These are phyloP conservation scores for Oscheius myriophilus DNA, from an alignment of 2,888 invertebrate species.

Conservation along the genomic window DNA sequence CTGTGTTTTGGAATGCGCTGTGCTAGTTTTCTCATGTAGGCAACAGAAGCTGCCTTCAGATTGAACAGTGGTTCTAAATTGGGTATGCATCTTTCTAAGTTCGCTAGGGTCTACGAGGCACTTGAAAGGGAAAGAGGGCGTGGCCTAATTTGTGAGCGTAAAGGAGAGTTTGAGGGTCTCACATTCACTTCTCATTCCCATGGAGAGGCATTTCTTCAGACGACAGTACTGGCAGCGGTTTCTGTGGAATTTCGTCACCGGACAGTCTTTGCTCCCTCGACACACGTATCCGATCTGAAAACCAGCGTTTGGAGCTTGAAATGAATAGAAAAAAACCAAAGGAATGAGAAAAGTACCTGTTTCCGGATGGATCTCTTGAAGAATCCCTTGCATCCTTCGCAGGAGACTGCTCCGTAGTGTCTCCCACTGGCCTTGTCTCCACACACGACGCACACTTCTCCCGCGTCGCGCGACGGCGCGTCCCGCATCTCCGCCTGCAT, in stretches of 20 bases:
- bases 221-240: constrained; percentile 98
- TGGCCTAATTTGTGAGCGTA: too few relatives aligned
- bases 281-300: constrained; percentile 85
- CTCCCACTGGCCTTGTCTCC: constrained; percentile 69
- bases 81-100: too few relatives aligned
- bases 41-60: too few relatives aligned
- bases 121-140: too few relatives aligned
- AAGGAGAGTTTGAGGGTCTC: constrained; percentile 72
- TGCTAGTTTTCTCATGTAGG: too few relatives aligned
- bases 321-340: neutral
- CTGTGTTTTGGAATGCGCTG: too few relatives aligned
- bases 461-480: constrained; percentile 25
- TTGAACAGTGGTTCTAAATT: too few relatives aligned
- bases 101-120: too few relatives aligned
- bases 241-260: constrained; percentile 96
- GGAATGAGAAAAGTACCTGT: constrained; percentile 74
- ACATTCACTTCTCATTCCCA: constrained; percentile 99
- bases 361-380: constrained; percentile 97
- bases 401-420: constrained; percentile 66
- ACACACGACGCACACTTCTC: constrained; percentile 63
- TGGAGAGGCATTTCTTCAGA: constrained; percentile 93
- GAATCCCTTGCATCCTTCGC: constrained; percentile 84
- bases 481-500: constrained; percentile 13
- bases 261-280: constrained; percentile 92
- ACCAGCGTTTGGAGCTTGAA: neutral